Percentiles rank a stretch among this genome's conserved stretches.
Conservation (phyloP, 1,140 invertebrate genomes). For the Mya arenaria region DNA sequence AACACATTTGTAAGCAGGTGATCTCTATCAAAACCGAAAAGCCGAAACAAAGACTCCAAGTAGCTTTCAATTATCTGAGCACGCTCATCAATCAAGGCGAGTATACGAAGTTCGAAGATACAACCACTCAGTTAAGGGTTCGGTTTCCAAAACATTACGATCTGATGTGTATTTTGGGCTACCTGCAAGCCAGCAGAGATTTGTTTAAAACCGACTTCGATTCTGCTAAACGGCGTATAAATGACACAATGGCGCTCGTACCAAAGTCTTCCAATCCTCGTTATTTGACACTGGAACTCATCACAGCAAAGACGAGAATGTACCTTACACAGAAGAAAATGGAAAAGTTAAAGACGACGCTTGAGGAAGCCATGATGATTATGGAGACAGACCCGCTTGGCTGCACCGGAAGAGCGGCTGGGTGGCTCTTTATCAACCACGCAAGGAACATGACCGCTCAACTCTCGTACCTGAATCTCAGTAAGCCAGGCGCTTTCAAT, state of each 20-base stretch:
- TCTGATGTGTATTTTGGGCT: constrained; percentile 53
- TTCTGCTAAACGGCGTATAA: constrained; percentile 51
- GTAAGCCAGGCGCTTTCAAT: constrained; percentile 1
- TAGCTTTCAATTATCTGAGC: constrained; percentile 60
- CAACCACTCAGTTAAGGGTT: constrained; percentile 8
- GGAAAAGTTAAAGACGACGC: constrained; percentile 44
- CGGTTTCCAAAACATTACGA: constrained; percentile 40
- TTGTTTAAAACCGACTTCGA: constrained; percentile 55
- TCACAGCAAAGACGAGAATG: constrained; percentile 60
- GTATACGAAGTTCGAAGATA: constrained; percentile 46
- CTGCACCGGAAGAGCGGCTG: constrained; percentile 61
- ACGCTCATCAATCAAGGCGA: constrained; percentile 60
- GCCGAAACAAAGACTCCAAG: constrained; percentile 25
- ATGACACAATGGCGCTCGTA: constrained; percentile 34
- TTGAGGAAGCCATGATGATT: constrained; percentile 62
- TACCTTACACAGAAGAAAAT: constrained; percentile 54
- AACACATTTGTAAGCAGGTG: background rate
- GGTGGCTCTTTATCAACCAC: constrained; percentile 62
- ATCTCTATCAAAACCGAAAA: background rate
- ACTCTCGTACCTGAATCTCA: constrained; percentile 56
- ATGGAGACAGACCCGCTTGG: constrained; percentile 56
- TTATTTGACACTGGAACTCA: constrained; percentile 58
- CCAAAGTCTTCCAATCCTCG: constrained; percentile 55
- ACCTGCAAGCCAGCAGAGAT: constrained; percentile 55
- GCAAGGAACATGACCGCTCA: constrained; percentile 52